These are phyloP conservation scores for Ctenoplectra terminalis DNA, from an alignment of 1,140 invertebrate genomes.

Conservation along the genomic window DNA sequence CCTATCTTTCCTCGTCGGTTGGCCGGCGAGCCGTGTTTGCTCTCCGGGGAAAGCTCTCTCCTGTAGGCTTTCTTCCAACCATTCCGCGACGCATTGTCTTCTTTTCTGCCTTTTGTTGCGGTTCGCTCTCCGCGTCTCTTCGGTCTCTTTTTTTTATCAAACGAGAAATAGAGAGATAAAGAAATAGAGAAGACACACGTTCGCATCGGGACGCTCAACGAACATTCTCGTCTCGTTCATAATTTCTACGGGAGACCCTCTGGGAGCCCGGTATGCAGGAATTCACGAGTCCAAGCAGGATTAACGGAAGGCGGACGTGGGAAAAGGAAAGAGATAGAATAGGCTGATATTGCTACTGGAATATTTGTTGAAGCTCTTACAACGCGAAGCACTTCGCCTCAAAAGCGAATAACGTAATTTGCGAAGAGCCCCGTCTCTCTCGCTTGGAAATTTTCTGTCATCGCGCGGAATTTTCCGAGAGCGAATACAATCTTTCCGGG, in stretches of 20 bases:
- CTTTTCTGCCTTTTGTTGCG: slow-evolving; percentile 46
- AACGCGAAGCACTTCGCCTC: slow-evolving; percentile 51
- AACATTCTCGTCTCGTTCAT: slow-evolving; percentile 50
- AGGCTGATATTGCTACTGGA: slow-evolving; percentile 56
- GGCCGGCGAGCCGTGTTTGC: slow-evolving; percentile 34
- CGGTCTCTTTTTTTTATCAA: too few species aligned
- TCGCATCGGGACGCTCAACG: slow-evolving; percentile 28
- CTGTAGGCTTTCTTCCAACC: slow-evolving; percentile 36
- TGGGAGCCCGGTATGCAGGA: slow-evolving; percentile 42
- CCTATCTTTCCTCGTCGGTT: neutral
- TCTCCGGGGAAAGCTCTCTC: slow-evolving; percentile 17
- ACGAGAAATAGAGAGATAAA: neutral
- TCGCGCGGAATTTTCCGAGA: slow-evolving; percentile 26
- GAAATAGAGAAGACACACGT: slow-evolving; percentile 1
- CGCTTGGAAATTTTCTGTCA: slow-evolving; percentile 28
- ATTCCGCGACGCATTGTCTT: slow-evolving; percentile 34
- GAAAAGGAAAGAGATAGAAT: slow-evolving; percentile 3
- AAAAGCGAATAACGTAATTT: slow-evolving; percentile 57
- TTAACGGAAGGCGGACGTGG: slow-evolving; percentile 16
- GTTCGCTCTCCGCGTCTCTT: slow-evolving; percentile 12
- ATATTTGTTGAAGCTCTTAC: slow-evolving; percentile 57
- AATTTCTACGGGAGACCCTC: slow-evolving; percentile 42
- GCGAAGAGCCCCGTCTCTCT: slow-evolving; percentile 8
- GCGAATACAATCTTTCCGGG: slow-evolving; percentile 26
- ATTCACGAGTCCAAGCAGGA: slow-evolving; percentile 52